phyloP scores from a whole-genome alignment of 37 sponge, comb jelly and placozoan genomes.

The Theonella swinhoei region DNA sequence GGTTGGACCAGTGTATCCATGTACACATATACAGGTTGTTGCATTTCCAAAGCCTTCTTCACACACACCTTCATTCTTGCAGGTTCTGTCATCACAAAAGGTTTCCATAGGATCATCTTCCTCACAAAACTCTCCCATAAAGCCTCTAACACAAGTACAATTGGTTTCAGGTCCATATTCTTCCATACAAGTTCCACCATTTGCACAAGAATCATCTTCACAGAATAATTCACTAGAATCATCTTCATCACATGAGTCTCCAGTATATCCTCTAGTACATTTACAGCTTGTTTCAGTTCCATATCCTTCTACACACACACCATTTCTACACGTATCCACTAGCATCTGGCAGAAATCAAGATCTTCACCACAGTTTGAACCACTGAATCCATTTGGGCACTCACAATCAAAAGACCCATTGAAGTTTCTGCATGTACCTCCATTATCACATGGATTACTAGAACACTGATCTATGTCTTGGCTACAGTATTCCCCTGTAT shows the following conservation, averaged over 20 bases:
- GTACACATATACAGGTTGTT: constrained; percentile 30
- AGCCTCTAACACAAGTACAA: constrained; percentile 50
- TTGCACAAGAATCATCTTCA: constrained; percentile 23
- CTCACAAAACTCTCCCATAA: not conserved
- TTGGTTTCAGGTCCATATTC: not conserved
- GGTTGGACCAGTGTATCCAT: constrained; percentile 43
- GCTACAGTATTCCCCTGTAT: constrained; percentile 11
- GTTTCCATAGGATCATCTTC: constrained; percentile 3
- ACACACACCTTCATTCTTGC: constrained; percentile 48
- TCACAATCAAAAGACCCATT: no score
- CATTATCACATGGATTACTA: constrained; percentile 38
- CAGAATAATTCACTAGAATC: not conserved
- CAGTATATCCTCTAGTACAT: constrained; percentile 27
- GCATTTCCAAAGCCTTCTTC: constrained; percentile 8
- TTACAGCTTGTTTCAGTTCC: constrained; percentile 7
- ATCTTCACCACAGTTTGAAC: constrained; percentile 32
- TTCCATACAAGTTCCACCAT: constrained; percentile 63
- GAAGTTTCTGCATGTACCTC: constrained; percentile 72
- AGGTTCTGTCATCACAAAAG: not conserved
- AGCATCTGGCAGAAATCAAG: not conserved
- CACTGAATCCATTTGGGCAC: constrained; percentile 30
- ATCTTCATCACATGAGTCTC: constrained; percentile 1
- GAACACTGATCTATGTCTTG: constrained; percentile 32
- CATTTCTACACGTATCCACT: no score
- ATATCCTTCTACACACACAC: no score